Base-by-base conservation (phyloP, 2,888 invertebrate species). In the Macrosiphum euphorbiae region DNA sequence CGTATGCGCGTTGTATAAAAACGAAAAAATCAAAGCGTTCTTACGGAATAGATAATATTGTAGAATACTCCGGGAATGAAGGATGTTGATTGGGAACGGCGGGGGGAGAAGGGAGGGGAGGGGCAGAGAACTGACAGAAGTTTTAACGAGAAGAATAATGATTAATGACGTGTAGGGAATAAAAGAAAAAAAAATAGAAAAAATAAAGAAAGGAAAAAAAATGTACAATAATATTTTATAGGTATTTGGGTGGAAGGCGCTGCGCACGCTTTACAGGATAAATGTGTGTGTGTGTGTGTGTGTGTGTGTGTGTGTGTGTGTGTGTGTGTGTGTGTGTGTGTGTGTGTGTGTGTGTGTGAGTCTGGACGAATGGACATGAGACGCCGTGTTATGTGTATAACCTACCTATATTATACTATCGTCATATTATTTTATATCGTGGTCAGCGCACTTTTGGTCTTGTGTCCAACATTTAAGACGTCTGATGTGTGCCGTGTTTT, bases 111-210 rank as follows among this genome's bases (percentile, higher is more conserved):
- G 10, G 84, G 55, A 47, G 11, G 24, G 58, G 44, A n/a, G 44
- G 35, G 8, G 78, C 35, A 50, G 89, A 85, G 85, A 58, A 35
- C 89, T 93, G 93, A 93, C 94, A 90, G 94, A 94, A 94, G 85
- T 94, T 90, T 90, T 94, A 94, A 94, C 94, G 94, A 94, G 94
- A 94, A 90, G 90, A 90, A 90, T 94, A 90, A 90, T 94, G 94
- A 94, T 94, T 94, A 94, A 94, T 94, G 94, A 94, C 85, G 88
- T 50, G 92, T 78, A 88, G 47, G 85, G 50, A 90, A 93, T 61
- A 90, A 90, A 44, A 91, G 13, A 35, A 89, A 90, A n/a, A 58
- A 11, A 86, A 44, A 85, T 10, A 84, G n/a, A 41, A 47, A 78
- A 50, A 85, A 92, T 52, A 92, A 78, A 67, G 52, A 28, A 52